These are phyloP conservation scores for Ciconia stormi DNA, from an alignment of 2,113 vertebrate genomes.

Conservation along the genomic window DNA sequence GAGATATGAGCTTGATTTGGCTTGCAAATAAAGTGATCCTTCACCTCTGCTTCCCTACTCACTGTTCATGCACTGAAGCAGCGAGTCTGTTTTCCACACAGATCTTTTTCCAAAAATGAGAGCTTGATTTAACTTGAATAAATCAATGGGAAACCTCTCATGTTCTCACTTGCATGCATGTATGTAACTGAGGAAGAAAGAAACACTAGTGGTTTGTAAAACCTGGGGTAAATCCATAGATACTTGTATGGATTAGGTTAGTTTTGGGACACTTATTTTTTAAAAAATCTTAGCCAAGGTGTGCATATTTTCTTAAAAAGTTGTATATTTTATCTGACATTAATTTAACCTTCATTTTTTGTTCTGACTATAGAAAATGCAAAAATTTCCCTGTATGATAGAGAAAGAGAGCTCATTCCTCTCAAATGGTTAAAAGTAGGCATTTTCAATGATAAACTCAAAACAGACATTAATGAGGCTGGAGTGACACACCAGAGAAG, in stretches of 20 bases:
- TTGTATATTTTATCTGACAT: neutral
- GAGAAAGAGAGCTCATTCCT: neutral
- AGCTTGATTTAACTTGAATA: neutral
- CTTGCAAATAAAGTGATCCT: neutral
- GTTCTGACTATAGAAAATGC: neutral
- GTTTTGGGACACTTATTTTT: neutral
- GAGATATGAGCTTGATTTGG: neutral
- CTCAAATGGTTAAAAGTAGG: neutral
- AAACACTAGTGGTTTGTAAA: neutral
- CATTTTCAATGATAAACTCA: neutral
- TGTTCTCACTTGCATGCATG: neutral
- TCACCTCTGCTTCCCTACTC: neutral
- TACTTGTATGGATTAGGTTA: neutral
- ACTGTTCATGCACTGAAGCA: neutral
- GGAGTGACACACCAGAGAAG: neutral
- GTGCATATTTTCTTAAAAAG: neutral
- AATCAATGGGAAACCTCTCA: neutral
- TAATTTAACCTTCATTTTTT: neutral
- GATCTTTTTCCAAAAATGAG: neutral
- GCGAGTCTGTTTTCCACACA: neutral
- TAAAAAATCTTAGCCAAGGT: neutral
- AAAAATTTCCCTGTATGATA: neutral
- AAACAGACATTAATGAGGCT: neutral
- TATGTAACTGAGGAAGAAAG: neutral
- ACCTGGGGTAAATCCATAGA: neutral